Conservation (phyloP, 1,140 invertebrate species). For the Drosophila ambigua region DNA sequence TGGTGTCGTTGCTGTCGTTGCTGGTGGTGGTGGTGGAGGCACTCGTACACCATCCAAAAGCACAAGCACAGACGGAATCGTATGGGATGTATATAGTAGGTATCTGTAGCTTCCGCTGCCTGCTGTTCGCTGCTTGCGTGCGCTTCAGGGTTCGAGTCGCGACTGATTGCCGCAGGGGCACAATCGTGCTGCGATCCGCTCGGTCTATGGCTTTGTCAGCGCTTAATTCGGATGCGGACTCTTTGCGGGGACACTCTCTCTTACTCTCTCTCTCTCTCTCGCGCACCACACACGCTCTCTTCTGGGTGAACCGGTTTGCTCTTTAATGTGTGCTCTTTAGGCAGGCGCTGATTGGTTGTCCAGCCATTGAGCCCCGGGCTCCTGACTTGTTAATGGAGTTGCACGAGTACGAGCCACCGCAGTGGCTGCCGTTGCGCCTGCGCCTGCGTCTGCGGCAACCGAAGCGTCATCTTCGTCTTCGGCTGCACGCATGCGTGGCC, state of each 20-base stretch:
- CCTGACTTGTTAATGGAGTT: constrained; percentile 74
- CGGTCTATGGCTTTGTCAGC: constrained; percentile 28
- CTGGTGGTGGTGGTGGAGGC: too few relatives aligned
- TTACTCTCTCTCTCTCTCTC: constrained; percentile 8
- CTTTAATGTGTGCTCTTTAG: constrained; percentile 64
- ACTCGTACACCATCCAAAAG: constrained; percentile 33
- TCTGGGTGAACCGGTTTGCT: constrained; percentile 67
- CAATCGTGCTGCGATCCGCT: constrained; percentile 30
- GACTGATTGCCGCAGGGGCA: constrained; percentile 76
- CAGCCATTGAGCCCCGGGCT: constrained; percentile 45
- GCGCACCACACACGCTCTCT: constrained; percentile 24
- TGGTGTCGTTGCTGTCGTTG: not conserved
- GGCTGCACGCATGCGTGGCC: constrained; percentile 59
- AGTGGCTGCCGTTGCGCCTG: constrained; percentile 22
- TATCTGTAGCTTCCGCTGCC: constrained; percentile 34
- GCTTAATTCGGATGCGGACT: not conserved
- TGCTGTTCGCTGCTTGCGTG: constrained; percentile 58
- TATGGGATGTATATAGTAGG: not conserved
- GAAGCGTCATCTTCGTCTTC: constrained; percentile 26
- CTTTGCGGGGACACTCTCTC: not conserved
- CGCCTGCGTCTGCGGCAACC: constrained; percentile 13
- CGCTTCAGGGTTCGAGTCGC: constrained; percentile 73
- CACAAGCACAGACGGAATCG: constrained; percentile 9
- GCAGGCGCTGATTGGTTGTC: constrained; percentile 64
- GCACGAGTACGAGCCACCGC: not conserved